Conservation (phyloP, 2,113 vertebrate species). For the Gopherus evgoodei region DNA sequence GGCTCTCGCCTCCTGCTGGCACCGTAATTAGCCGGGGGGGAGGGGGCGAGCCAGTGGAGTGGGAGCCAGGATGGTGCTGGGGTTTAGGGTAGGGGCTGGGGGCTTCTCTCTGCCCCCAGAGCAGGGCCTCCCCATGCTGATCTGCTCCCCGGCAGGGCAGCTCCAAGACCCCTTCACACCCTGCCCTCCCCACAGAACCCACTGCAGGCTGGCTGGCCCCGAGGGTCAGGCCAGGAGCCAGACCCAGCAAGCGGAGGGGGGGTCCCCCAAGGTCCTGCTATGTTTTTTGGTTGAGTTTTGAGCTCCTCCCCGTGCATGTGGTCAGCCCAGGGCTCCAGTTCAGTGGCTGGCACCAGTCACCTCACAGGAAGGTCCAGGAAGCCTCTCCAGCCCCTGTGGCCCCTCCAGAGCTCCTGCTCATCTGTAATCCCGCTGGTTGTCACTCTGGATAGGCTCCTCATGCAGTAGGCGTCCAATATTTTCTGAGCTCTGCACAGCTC, state of each 20-base stretch:
- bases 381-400: too few relatives aligned
- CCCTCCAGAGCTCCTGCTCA: too few relatives aligned
- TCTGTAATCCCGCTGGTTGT: too few relatives aligned
- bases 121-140: background rate
- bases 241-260: background rate
- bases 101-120: rapidly evolving
- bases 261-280: background rate
- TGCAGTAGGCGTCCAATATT: too few relatives aligned
- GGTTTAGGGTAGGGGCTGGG: rapidly evolving
- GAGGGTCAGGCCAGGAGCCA: background rate
- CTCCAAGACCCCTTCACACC: background rate
- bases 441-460: too few relatives aligned
- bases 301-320: background rate
- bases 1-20: background rate
- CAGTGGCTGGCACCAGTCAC: too few relatives aligned
- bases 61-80: rapidly evolving
- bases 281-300: too few relatives aligned
- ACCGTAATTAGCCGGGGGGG: slow-evolving; percentile 31
- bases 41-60: background rate
- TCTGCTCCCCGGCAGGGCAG: background rate
- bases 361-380: too few relatives aligned
- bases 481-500: too few relatives aligned
- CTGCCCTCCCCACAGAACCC: background rate
- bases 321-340: too few relatives aligned
- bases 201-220: too few relatives aligned